Base-by-base conservation (phyloP, 2,888 invertebrate genomes). In the Digitonthophagus gazella region DNA sequence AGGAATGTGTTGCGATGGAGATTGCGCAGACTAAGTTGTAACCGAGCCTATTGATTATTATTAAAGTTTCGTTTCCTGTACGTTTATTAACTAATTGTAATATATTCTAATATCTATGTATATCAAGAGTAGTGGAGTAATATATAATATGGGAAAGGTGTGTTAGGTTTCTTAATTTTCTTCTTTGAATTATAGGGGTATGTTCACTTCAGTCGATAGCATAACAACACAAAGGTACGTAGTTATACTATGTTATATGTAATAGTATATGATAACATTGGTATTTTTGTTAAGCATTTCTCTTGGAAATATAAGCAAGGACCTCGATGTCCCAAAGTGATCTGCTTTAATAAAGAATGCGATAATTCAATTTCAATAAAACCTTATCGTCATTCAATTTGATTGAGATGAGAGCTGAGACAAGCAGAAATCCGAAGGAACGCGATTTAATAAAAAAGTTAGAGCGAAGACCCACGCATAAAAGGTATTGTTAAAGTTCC, bases 241-340 rank as follows among this genome's bases (percentile, higher is more conserved):
- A 15, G n/a, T 61, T 18, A 61, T 61, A 19, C 20, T 2, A 18
- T n/a, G 20, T 19, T 18, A 61, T 61, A 61, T 18, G 19, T n/a
- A n/a, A n/a, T n/a, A 61, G 18, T 61, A n/a, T 61, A 19, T 19
- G 20, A n/a, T 6, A 20, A 20, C 18, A 61, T 61, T 61, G 18
- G n/a, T 20, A 18, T 61, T 16, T 61, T 61, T 15, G 18, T 61
- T 61, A 61, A 61, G 61, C 16, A 61, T 61, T 61, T 61, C 3
- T 14, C n/a, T n/a, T 5, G 18, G 16, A 1, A 20, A 44, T 44
- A 44, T 44, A 44, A 44, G 11, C 28, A 44, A 44, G 11, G 11
- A 44, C 28, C 28, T 44, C 28, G 11, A 44, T 1, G 8, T 2
- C 3, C 6, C 28, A 44, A 3, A 44, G 11, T 44, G 28, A 3